Evolutionary conservation across 2,113 vertebrate species (phyloP), one percentile per base, ranked within the genome.

Genomic region (Tyto alba): DNA sequence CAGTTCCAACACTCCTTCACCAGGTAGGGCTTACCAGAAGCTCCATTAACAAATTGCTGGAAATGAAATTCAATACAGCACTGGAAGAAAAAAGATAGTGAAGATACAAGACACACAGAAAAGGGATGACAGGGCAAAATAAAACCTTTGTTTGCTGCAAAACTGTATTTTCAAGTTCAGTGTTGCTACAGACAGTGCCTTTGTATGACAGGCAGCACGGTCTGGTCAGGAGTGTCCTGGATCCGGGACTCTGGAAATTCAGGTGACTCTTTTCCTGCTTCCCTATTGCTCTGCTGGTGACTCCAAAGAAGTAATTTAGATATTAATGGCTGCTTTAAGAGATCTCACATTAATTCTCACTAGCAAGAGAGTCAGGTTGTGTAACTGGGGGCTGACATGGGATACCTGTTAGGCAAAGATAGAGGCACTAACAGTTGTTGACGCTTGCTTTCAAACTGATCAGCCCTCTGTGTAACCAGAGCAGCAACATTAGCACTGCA

Each of bases 381-480:
- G 22, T 53, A 89, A 85, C 56, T 66, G 5, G 1, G 73, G 41
- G 66, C 68, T 75, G 74, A 69, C 50, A 83, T 6, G 48, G 62
- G 67, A 91, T 72, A 72, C 71, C 67, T 89, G 63, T 53, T 81
- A 92, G 76, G 91, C 69, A 92, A 85, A 88, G 76, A 95, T 0
- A 89, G 90, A 88, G 67, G 69, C 62, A 95, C 83, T 75, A 91
- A 86, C 67, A 47, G 52, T 53, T 97, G 75, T 9, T 96, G 88
- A 95, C 52, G 76, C 91, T 93, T 86, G 60, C 94, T 96, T 97
- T 94, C 96, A 86, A 62, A 88, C 36, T 40, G 66, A 76, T 60
- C 1, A 88, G 88, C 47, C 13, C 45, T 32, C 59, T 38, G 40
- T 29, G 72, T 50, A 97, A 90, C 50, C 64, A 90, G 83, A 90